Percentiles rank a stretch among this genome's conserved stretches.
Evolutionary conservation across 2,113 vertebrate genomes (phyloP).

Genomic region (Vidua chalybeata): DNA sequence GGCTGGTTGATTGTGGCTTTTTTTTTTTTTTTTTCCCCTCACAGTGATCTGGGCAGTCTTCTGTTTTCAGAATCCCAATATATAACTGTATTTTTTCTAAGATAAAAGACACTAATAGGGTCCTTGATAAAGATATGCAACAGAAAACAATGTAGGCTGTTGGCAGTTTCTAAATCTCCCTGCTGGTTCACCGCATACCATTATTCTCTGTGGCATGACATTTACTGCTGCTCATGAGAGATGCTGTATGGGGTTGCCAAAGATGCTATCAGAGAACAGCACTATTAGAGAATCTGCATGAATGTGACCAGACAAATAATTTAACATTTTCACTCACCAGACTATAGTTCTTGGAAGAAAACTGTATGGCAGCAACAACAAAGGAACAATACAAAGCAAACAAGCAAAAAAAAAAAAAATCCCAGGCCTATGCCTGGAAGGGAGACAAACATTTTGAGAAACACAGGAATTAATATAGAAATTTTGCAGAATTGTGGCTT

Average conservation of each 20-base stretch:
- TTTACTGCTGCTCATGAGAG: not conserved
- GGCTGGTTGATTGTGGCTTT: not conserved
- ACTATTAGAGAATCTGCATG: not conserved
- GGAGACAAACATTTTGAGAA: not conserved
- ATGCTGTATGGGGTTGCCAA: not conserved
- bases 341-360: not conserved
- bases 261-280: not conserved
- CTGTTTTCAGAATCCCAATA: not conserved
- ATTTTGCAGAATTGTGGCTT: not conserved
- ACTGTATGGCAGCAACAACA: not conserved
- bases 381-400: not conserved
- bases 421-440: not conserved
- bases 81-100: not conserved
- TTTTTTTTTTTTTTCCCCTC: not conserved
- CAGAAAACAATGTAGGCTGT: not conserved
- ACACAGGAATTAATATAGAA: not conserved
- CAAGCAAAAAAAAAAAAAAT: not conserved
- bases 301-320: not conserved
- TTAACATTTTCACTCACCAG: not conserved
- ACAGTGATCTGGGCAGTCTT: not conserved
- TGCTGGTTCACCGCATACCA: not conserved
- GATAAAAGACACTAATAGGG: not conserved
- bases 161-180: not conserved
- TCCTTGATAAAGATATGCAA: not conserved
- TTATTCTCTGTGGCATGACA: not conserved